A percentile compares a stretch with the other conserved stretches of the same genome.
Conservation (phyloP, 2,113 vertebrate species). For the Salvelinus sp. region DNA sequence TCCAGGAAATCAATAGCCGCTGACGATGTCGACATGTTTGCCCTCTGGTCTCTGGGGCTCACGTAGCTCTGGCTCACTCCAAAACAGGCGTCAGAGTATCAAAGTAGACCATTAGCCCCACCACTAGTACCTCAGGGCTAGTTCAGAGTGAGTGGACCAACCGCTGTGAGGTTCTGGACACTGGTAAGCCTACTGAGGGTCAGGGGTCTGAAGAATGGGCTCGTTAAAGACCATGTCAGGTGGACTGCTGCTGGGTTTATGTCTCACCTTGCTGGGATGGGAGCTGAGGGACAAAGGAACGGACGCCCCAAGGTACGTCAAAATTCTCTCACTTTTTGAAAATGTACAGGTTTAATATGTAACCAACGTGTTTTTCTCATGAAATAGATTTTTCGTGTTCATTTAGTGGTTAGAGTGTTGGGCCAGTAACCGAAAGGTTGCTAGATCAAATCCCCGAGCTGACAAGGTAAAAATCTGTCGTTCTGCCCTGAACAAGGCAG, state of each 20-base stretch:
- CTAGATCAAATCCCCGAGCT: too few relatives aligned
- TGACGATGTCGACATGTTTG: slow-evolving; percentile 13
- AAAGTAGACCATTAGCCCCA: not conserved
- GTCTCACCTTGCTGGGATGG: slow-evolving; percentile 34
- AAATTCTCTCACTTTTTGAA: not conserved
- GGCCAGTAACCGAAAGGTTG: too few relatives aligned
- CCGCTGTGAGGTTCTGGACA: slow-evolving; percentile 13
- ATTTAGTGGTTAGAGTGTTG: too few relatives aligned
- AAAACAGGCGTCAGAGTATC: not conserved
- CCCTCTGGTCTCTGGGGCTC: slow-evolving; percentile 34
- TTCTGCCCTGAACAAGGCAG: too few relatives aligned
- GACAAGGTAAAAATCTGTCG: too few relatives aligned
- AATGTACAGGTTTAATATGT: too few relatives aligned
- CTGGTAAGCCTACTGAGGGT: slow-evolving; percentile 10
- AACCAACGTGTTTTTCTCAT: too few relatives aligned
- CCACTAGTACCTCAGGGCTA: slow-evolving; percentile 7
- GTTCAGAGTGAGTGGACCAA: slow-evolving; percentile 12
- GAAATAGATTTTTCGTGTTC: too few relatives aligned
- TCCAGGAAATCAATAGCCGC: slow-evolving; percentile 44
- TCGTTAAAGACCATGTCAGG: slow-evolving; percentile 36
- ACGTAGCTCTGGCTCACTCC: not conserved
- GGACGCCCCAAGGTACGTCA: slow-evolving; percentile 52
- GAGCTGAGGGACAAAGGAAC: slow-evolving; percentile 36
- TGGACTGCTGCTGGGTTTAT: slow-evolving; percentile 46
- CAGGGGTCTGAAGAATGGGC: slow-evolving; percentile 47